Evolutionary conservation across 2,888 invertebrate species (phyloP), one percentile per base, ranked within the genome.

Genomic region (Spatulosminthurus flaviceps): DNA sequence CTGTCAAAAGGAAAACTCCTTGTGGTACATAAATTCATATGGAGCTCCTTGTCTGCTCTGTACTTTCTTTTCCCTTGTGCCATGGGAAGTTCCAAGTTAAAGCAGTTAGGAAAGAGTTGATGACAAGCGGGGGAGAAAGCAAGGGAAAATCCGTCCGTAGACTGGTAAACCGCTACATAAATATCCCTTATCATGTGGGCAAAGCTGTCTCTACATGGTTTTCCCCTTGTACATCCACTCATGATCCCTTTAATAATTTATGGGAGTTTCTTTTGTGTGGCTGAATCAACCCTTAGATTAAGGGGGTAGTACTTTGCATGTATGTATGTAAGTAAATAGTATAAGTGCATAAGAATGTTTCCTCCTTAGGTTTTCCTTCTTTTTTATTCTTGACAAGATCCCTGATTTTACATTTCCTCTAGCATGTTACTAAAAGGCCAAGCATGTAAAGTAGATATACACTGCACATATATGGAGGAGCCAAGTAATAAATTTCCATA

Each of bases 221-320:
- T n/a, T 51, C 1, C 51, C 16, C 7, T 51, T 51, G 51, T 51
- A 51, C n/a, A 11, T 51, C 1, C 7, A 11, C 5, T 11, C 5
- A 51, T 51, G 51, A 51, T 51, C 16, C 51, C 51, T 51, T 11
- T 51, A 19, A 51, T 51, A 51, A 51, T 51, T 51, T 51, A 51
- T 51, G 51, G 51, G 51, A 2, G 5, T 51, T n/a, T 9, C n/a
- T 16, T 51, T 9, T 7, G 34, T 34, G 34, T 34, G 34, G 51
- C 51, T 51, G 16, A 51, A 16, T 16, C 16, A 16, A 16, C 51
- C 51, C 9, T 4, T 51, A 51, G 51, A 16, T 16, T 51, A 51
- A 51, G 1, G n/a, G 51, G 51, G 7, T 16, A 16, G 51, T 2
- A 13, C 51, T 11, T 51, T 41, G 7, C 41, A 13, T 51, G 51